Base-by-base conservation (phyloP, 92 coral and sea anemone genomes). In the Anthopleura xanthogrammica region DNA sequence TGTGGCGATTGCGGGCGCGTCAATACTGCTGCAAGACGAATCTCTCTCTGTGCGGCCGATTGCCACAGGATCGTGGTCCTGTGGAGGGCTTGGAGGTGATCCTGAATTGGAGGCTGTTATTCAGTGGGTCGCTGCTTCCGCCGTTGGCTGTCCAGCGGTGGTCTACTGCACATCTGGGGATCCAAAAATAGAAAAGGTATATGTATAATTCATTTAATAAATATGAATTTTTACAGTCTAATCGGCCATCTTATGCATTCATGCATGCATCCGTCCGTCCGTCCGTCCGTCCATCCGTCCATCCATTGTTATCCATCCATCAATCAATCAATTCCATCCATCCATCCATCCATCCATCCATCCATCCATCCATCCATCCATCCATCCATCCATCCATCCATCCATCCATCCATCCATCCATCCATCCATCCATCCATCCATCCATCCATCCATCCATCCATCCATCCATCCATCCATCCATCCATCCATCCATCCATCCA, bases 91-190 rank as follows among this genome's bases (percentile, higher is more conserved):
- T 71, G 81, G 81, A 60, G 88, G 92, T 39, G 94, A 93, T 80
- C 85, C 92, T 23, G 89, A 94, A 80, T 88, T 94, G 83, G 92
- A 94, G 87, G 92, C 92, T 77, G 71, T 92, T 3, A 56, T 94
- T 23, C 98, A 94, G 87, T 94, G 98, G 98, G 80, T 87, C 40
- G 98, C 94, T 0, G 97, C 98, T 2, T 94, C 97, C 36, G 93
- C 87, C 8, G 95, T 88, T 43, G 94, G 94, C 60, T 88, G 94
- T 70, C 97, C 98, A 80, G 92, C 86, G 19, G 42, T 94, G 48
- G 89, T 86, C 46, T 94, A 84, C 55, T 92, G 90, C 83, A 79
- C 94, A 17, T 83, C 86, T 77, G 91, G 90, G 42, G 96, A 94
- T 64, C 23, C 65, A 76, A 85, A 90, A 82, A 65, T 93, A 54